These are phyloP conservation scores for Diadromus collaris DNA, from an alignment of 2,888 invertebrate species.

Conservation along the genomic window DNA sequence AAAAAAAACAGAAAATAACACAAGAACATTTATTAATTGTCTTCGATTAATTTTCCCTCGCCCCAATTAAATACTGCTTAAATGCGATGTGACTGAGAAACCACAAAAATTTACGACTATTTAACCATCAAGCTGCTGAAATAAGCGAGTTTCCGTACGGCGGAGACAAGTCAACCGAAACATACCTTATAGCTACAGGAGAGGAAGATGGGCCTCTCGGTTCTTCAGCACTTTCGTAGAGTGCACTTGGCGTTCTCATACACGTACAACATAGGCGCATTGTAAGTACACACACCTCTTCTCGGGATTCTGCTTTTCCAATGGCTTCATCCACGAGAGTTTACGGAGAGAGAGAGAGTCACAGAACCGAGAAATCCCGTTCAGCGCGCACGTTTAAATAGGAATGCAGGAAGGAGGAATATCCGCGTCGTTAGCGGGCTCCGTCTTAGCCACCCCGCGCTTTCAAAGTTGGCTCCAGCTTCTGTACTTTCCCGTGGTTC, in stretches of 20 bases:
- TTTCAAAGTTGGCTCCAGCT: conserved; percentile 43
- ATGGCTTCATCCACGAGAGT: conserved; percentile 54
- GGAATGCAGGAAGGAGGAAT: conserved; percentile 45
- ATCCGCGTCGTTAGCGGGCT: conserved; percentile 57
- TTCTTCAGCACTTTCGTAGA: conserved; percentile 51
- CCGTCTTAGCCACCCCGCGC: conserved; percentile 38
- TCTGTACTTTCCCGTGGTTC: conserved; percentile 5
- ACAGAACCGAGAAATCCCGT: conserved; percentile 16
- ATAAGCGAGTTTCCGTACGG: conserved; percentile 28
- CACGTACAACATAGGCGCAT: conserved; percentile 43
- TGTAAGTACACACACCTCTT: conserved; percentile 31
- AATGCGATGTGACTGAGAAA: too few species aligned
- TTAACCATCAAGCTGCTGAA: background rate
- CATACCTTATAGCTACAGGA: conserved; percentile 4
- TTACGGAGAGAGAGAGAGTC: conserved; percentile 1
- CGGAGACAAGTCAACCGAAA: conserved; percentile 9
- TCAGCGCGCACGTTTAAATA: conserved; percentile 39
- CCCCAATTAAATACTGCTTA: background rate
- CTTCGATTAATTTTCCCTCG: too few species aligned
- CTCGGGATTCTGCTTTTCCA: conserved; percentile 53
- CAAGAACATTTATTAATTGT: too few species aligned
- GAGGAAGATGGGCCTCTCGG: conserved; percentile 49
- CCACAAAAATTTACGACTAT: background rate
- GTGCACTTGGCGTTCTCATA: conserved; percentile 51
- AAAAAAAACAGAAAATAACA: too few species aligned